Evolutionary conservation across 2,113 vertebrate genomes (phyloP), one percentile per base, ranked within the genome.

Genomic region (Felis chaus): DNA sequence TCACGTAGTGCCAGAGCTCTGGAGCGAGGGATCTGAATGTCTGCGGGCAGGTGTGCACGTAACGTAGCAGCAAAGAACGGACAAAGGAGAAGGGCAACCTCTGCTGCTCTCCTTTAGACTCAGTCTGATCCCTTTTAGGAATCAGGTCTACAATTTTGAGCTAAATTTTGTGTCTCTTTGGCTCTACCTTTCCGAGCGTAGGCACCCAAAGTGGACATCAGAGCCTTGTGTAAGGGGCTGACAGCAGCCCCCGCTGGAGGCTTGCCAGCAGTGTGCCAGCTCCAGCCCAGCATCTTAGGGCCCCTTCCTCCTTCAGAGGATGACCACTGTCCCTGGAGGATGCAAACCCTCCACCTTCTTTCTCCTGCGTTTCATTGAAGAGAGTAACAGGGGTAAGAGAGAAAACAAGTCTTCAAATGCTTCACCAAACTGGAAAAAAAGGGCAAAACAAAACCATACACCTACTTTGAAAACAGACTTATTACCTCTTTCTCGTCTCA

Each of bases 391-490:
- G 82, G 36, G 57, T 71, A 96, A 94, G 71, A 4, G 87, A 97
- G 57, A 63, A 79, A 82, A 95, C 31, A 45, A 87, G 82, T 94
- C 94, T 94, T 73, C 95, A 83, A 91, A 91, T 92, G 76, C 48
- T 78, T 68, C 0, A 50, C 84, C 95, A 95, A 98, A 97, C 66
- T 78, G 90, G 96, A 96, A 97, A 73, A 31, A 66, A 48, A 73
- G 4, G 36, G 41, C 14, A 41, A 83, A 65, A 86, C 7, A 48
- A 45, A 68, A 19, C 31, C 33, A 9, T 4, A 9, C 3, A 81
- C 48, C 55, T 93, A 45, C 50, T 89, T 82, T 23, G 48, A 33
- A 81, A 80, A 80, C 10, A 63, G 61, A 31, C 55, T 85, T 36
- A 1, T 39, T 41, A 27, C 66, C 84, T 48, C 53, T 87, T 18